A percentile compares a stretch with the other conserved stretches of the same genome.
Evolutionary conservation across 2,888 invertebrate genomes (phyloP).

Genomic region (Oegoconia quadripuncta): DNA sequence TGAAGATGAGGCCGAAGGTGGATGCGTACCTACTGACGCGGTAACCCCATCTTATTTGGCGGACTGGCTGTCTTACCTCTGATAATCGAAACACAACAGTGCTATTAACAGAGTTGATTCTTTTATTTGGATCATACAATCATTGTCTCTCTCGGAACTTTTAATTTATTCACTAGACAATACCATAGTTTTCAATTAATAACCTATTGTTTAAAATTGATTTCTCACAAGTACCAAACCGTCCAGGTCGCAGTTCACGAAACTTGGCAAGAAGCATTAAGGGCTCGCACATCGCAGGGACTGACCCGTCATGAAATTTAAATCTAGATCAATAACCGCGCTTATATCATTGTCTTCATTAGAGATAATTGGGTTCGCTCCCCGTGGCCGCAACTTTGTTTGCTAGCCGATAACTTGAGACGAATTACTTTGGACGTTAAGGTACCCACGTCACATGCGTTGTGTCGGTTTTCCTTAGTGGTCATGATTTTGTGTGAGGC

Average conservation of each 20-base stretch:
- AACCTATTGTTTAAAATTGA: not conserved
- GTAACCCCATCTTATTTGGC: too few species aligned
- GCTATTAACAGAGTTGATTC: too few species aligned
- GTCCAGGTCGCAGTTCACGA: constrained; percentile 30
- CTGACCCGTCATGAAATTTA: constrained; percentile 80
- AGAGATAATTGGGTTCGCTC: constrained; percentile 76
- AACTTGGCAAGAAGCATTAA: constrained; percentile 76
- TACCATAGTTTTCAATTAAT: not conserved
- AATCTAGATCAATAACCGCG: constrained; percentile 80
- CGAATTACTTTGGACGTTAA: constrained; percentile 69
- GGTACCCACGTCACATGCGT: constrained; percentile 30
- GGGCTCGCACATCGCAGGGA: constrained; percentile 74
- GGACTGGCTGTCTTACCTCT: too few species aligned
- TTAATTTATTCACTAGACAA: not conserved
- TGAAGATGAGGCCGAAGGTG: too few species aligned
- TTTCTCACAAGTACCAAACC: constrained; percentile 46
- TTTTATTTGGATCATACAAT: too few species aligned
- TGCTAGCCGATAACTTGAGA: constrained; percentile 74
- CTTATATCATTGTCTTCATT: constrained; percentile 81
- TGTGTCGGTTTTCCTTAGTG: not conserved
- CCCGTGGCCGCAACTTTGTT: constrained; percentile 74
- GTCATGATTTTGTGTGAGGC: too few species aligned
- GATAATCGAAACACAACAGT: too few species aligned
- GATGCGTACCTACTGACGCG: too few species aligned
- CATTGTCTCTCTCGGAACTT: not conserved